Evolutionary conservation across 2,797 vertebrate species (phyloP).

Genomic region (Todus mexicanus): DNA sequence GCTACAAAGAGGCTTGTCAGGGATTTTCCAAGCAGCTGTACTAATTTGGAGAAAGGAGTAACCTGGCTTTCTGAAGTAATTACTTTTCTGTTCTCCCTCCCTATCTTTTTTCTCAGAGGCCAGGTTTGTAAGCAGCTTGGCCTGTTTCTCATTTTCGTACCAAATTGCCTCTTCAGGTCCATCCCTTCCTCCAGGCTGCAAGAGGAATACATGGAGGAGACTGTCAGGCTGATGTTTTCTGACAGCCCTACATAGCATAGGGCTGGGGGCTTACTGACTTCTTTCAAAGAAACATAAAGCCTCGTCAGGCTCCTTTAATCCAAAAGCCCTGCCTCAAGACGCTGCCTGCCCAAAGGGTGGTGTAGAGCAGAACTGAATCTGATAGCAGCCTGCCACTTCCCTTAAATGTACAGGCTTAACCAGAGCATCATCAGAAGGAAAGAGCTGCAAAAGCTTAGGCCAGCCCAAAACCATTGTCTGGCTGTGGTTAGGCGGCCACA

Average conservation of each 20-base stretch:
- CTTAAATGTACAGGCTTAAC: background rate
- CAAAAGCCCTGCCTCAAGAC: background rate
- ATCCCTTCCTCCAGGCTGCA: background rate
- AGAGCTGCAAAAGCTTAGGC: background rate
- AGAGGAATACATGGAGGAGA: background rate
- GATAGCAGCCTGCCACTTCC: background rate
- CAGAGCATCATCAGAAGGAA: background rate
- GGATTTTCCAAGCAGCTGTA: background rate
- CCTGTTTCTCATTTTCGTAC: constrained; percentile 30
- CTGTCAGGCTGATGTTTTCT: background rate
- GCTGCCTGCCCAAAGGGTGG: background rate
- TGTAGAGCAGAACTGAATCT: background rate
- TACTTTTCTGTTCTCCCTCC: constrained; percentile 6
- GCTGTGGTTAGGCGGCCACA: rapidly evolving
- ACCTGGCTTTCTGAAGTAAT: background rate
- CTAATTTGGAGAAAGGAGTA: background rate
- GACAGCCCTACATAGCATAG: background rate
- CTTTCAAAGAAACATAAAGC: constrained; percentile 10
- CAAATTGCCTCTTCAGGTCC: background rate
- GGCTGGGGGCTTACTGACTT: background rate
- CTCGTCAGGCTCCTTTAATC: background rate
- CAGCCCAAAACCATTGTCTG: background rate
- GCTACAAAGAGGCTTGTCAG: background rate
- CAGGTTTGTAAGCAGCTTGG: constrained; percentile 3
- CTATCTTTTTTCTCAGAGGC: background rate